Evolutionary conservation across 1,140 invertebrate species (phyloP).

Genomic region (Tetragonula clypearis): DNA sequence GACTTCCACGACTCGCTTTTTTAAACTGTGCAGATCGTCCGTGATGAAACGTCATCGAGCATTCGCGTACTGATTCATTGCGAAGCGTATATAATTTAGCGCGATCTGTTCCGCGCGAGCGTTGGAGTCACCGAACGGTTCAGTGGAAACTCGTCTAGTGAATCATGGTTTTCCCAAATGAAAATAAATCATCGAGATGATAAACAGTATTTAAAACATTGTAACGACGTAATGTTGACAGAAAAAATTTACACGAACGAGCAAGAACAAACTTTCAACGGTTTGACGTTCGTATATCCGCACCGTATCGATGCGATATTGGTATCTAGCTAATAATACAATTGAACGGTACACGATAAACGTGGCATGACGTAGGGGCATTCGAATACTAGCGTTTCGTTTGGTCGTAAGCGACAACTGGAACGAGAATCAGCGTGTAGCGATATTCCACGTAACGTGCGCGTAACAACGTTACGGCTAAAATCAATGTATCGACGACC

Average conservation of each 20-base stretch:
- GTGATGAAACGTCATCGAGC: background rate
- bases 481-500: conserved; percentile 66
- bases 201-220: background rate
- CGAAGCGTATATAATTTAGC: conserved; percentile 47
- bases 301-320: background rate
- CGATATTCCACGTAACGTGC: conserved; percentile 50
- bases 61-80: conserved; percentile 25
- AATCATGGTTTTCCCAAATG: background rate
- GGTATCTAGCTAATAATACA: background rate
- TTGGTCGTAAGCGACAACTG: conserved; percentile 30
- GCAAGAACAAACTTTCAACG: background rate
- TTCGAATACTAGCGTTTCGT: conserved; percentile 4
- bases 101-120: conserved; percentile 25
- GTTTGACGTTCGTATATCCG: too few species aligned
- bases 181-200: too few species aligned
- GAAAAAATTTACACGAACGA: background rate
- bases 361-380: background rate
- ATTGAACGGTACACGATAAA: background rate
- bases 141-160: conserved; percentile 33
- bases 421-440: conserved; percentile 30
- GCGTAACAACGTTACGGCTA: conserved; percentile 50
- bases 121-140: conserved; percentile 49
- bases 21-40: background rate
- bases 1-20: background rate
- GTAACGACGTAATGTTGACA: background rate